Percentiles rank a stretch among this genome's conserved stretches.
Evolutionary conservation across 2,113 vertebrate species (phyloP).

Genomic region (Caranx ignobilis): DNA sequence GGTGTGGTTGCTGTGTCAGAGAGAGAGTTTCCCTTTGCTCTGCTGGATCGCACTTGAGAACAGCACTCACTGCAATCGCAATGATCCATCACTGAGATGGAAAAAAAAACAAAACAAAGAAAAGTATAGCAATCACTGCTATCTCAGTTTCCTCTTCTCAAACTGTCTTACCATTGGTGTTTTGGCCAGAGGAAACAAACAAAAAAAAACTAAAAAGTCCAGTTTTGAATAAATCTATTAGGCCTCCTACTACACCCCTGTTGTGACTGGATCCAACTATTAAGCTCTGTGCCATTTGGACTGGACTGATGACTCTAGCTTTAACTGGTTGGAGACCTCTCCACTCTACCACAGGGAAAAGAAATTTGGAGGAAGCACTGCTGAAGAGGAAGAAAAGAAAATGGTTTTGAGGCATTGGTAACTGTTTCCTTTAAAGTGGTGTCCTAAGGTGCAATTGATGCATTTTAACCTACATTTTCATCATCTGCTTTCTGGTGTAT

Average conservation of each 20-base stretch:
- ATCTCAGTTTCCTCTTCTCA: not conserved
- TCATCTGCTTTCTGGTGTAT: no score
- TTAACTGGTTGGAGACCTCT: conserved; percentile 11
- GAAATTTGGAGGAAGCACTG: conserved; percentile 52
- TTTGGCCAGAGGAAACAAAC: not conserved
- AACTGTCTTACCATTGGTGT: not conserved
- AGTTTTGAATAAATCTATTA: not conserved
- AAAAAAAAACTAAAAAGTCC: not conserved
- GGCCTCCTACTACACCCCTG: not conserved
- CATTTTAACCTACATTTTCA: conserved; percentile 2
- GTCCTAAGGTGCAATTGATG: conserved; percentile 27
- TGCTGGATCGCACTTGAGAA: not conserved
- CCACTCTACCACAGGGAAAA: not conserved
- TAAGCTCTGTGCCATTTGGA: conserved; percentile 6
- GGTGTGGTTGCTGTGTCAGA: not conserved
- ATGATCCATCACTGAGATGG: not conserved
- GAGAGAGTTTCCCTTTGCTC: not conserved
- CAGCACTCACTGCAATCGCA: conserved; percentile 1
- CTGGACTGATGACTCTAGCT: not conserved
- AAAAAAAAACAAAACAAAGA: not conserved
- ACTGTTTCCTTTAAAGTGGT: conserved; percentile 31
- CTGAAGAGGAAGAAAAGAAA: conserved; percentile 45
- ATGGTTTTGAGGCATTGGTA: conserved; percentile 28
- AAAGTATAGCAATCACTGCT: not conserved
- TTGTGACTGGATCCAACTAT: not conserved